Evolutionary conservation across 2,113 vertebrate genomes (phyloP), one percentile per base, ranked within the genome.

Genomic region (Semnopithecus entellus): DNA sequence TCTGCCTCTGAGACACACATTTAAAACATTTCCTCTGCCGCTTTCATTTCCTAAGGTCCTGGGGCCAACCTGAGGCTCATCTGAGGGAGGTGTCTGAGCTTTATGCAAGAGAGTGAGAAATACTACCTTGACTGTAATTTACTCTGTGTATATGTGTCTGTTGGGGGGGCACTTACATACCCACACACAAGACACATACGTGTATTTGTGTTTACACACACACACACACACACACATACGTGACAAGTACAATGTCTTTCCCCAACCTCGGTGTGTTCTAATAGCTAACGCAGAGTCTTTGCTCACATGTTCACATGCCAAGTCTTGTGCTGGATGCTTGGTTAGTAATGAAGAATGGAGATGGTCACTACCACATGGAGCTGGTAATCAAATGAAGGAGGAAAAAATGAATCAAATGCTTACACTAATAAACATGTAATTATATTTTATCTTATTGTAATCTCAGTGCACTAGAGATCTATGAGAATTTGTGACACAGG

Each of bases 311-410:
- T 27, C 5, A 1, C 32, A 9, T 5, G 3, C 40, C 5, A 0
- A 22, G 66, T 11, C 38, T 48, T 13, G 0, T 1, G 48, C 66
- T 16, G 0, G 10, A 8, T 27, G 57, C 43, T 6, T 3, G 2
- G 20, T 22, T 11, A 59, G 43, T 0, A 1, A 22, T 12, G 8
- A 27, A 35, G 30, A 25, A 11, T 8, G n/a, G 25, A 81, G 35
- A 8, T 50, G 6, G 5, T 43, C n/a, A 8, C 30, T 48, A 5
- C 6, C 30, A 0, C 40, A 5, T 16, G 11, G 25, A 45, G 6
- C 43, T 55, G 55, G 13, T 11, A 11, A 30, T 23, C 68, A 55
- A 61, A 30, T 9, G 75, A 35, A n/a, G 38, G 25, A 32, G 8
- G 18, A 45, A 35, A 79, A 66, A 27, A 18, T 2, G 25, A 23